phyloP scores from a whole-genome alignment of 2,888 invertebrate genomes.

The Agriopis aurantiaria region DNA sequence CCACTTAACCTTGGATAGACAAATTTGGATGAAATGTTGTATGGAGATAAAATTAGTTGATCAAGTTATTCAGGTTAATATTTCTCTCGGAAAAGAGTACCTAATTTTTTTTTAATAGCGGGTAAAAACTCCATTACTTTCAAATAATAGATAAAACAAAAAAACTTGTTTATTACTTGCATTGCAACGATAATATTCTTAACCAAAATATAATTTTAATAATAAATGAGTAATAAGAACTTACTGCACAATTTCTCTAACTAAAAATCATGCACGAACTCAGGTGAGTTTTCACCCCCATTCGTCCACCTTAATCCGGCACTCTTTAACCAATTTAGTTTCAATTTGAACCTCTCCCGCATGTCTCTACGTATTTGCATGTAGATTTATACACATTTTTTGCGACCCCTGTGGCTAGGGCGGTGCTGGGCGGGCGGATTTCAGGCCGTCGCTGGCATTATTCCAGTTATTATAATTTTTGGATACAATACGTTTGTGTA shows the following conservation, averaged over 20 bases:
- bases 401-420: conserved; percentile 41
- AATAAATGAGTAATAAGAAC: not conserved
- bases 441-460: conserved; percentile 43
- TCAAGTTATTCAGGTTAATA: too few species aligned
- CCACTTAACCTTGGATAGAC: too few species aligned
- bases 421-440: conserved; percentile 28
- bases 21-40: too few species aligned
- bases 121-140: not conserved
- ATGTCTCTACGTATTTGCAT: conserved; percentile 54
- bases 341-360: conserved; percentile 53
- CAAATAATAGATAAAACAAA: too few species aligned
- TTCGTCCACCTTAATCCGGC: conserved; percentile 31
- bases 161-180: not conserved
- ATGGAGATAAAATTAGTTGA: too few species aligned
- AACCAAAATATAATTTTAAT: not conserved
- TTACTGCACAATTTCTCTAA: not conserved
- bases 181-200: not conserved
- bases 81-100: too few species aligned
- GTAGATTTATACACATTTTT: conserved; percentile 55
- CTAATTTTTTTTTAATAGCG: too few species aligned
- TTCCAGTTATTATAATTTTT: conserved; percentile 45
- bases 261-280: not conserved
- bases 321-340: conserved; percentile 55
- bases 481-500: conserved; percentile 39
- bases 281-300: conserved; percentile 1